Conservation (phyloP, 1,140 invertebrate genomes). For the Aphaenogaster rudis region DNA sequence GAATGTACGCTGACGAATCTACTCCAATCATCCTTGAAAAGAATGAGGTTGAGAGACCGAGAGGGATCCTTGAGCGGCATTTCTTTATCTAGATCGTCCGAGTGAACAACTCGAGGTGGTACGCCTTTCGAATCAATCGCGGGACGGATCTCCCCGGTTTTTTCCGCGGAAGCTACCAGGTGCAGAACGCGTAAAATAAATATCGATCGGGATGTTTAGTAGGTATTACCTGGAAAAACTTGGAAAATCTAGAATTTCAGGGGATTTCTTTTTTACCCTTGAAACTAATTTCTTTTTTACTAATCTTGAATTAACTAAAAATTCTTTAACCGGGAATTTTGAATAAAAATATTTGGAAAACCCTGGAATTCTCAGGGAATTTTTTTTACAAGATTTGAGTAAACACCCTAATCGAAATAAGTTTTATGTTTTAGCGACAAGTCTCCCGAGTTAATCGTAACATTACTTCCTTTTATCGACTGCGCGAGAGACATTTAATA, state of each 20-base stretch:
- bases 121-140: conserved; percentile 56
- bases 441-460: neutral
- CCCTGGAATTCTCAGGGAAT: too few relatives aligned
- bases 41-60: conserved; percentile 32
- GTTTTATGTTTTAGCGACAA: too few relatives aligned
- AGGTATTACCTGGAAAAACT: too few relatives aligned
- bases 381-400: too few relatives aligned
- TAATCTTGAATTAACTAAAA: too few relatives aligned
- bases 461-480: neutral
- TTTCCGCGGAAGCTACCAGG: neutral
- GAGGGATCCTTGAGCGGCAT: conserved; percentile 31
- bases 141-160: conserved; percentile 35
- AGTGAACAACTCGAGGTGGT: conserved; percentile 26
- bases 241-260: too few relatives aligned
- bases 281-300: too few relatives aligned
- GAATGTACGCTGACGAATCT: neutral
- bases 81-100: conserved; percentile 52
- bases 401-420: too few relatives aligned
- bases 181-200: conserved; percentile 1
- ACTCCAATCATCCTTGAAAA: conserved; percentile 35
- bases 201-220: neutral
- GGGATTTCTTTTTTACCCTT: too few relatives aligned
- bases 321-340: too few relatives aligned
- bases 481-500: too few relatives aligned
- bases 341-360: too few relatives aligned